phyloP scores from a whole-genome alignment of 2,888 invertebrate genomes.

The Pammene fasciana region DNA sequence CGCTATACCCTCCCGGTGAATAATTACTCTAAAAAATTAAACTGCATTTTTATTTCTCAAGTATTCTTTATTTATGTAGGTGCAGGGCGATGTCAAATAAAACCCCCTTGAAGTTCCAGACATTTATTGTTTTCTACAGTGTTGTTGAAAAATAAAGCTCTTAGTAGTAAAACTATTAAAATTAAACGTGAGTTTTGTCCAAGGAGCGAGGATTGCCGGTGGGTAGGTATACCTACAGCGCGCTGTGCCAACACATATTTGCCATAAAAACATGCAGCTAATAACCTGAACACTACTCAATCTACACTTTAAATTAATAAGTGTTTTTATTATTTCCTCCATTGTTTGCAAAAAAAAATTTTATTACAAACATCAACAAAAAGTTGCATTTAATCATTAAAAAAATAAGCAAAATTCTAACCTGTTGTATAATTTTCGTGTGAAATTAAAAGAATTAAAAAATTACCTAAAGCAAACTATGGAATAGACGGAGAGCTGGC shows the following conservation, averaged over 20 bases:
- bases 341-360: too few species aligned
- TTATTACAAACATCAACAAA: too few species aligned
- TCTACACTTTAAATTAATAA: too few species aligned
- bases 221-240: conserved; percentile 15
- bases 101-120: conserved; percentile 73
- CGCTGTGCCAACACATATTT: conserved; percentile 34
- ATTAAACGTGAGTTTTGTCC: conserved; percentile 30
- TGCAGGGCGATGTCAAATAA: conserved; percentile 75
- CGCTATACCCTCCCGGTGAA: conserved; percentile 47
- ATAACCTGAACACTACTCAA: background rate
- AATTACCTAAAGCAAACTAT: too few species aligned
- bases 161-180: conserved; percentile 35
- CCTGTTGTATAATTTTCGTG: too few species aligned
- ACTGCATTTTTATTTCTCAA: conserved; percentile 75
- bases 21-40: conserved; percentile 62
- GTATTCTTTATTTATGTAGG: conserved; percentile 76
- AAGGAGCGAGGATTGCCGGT: conserved; percentile 25
- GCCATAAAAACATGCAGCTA: background rate
- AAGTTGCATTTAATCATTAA: too few species aligned
- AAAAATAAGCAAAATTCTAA: too few species aligned
- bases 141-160: conserved; percentile 32
- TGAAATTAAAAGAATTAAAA: too few species aligned
- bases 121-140: conserved; percentile 68
- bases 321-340: too few species aligned
- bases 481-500: too few species aligned